Evolutionary conservation across 2,113 vertebrate genomes (phyloP).

Genomic region (Procapra przewalskii): DNA sequence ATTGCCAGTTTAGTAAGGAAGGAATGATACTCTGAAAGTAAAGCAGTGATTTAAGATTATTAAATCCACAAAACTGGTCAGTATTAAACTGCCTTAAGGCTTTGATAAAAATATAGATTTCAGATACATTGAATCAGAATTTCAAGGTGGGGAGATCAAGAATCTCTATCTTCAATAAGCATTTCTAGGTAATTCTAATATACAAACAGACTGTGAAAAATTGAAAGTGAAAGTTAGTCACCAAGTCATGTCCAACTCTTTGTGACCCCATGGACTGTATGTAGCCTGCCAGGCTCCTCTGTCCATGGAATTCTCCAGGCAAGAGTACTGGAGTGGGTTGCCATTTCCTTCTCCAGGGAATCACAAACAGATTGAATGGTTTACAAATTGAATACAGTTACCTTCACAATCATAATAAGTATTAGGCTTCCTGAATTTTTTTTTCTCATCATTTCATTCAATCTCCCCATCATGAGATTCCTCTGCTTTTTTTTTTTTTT

Average conservation of each 20-base stretch:
- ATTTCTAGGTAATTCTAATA: not conserved
- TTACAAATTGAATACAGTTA: not conserved
- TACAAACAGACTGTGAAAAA: not conserved
- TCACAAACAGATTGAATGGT: not conserved
- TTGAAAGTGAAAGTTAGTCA: not conserved
- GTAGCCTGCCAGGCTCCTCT: not conserved
- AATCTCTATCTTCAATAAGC: not conserved
- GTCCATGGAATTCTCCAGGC: not conserved
- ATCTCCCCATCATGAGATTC: not conserved
- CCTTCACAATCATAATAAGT: not conserved
- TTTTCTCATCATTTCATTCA: not conserved
- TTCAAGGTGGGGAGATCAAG: not conserved
- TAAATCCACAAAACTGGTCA: not conserved
- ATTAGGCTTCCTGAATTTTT: not conserved
- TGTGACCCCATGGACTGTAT: not conserved
- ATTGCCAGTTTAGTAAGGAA: not conserved
- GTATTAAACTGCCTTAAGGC: not conserved
- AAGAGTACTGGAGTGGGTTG: not conserved
- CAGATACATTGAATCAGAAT: not conserved
- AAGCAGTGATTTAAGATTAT: not conserved
- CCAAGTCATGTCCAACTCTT: not conserved
- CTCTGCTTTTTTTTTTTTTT: not conserved
- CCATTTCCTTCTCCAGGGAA: not conserved
- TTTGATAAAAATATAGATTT: constrained; percentile 11
- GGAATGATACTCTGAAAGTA: not conserved